These are phyloP conservation scores for Tachina lurida DNA, from an alignment of 2,888 invertebrate genomes.

Conservation along the genomic window DNA sequence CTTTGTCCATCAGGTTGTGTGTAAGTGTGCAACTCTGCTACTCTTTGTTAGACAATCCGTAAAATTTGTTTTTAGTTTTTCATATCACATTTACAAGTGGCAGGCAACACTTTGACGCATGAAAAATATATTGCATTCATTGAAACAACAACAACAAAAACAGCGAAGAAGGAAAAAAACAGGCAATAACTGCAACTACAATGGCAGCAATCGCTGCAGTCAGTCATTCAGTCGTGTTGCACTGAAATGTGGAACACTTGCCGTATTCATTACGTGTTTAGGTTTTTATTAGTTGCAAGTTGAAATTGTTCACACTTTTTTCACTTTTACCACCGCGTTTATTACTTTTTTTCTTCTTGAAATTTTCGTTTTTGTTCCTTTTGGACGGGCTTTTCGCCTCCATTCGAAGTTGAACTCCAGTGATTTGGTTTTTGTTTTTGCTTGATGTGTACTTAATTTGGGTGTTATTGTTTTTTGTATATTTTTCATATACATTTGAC, in stretches of 20 bases:
- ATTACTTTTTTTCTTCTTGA: neutral
- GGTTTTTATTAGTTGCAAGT: constrained; percentile 68
- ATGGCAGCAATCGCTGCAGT: constrained; percentile 8
- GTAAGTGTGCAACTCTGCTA: constrained; percentile 6
- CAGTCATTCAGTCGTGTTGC: constrained; percentile 39
- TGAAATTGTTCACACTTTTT: constrained; percentile 71
- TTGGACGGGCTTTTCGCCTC: neutral
- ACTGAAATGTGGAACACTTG: constrained; percentile 71
- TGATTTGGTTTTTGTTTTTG: constrained; percentile 39
- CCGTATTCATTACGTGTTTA: constrained; percentile 70
- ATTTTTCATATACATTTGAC: neutral
- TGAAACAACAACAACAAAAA: neutral
- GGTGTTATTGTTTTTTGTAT: neutral
- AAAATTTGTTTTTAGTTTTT: constrained; percentile 53
- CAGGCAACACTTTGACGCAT: constrained; percentile 59
- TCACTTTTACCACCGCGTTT: constrained; percentile 38
- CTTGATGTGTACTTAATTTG: constrained; percentile 16
- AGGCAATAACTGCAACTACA: neutral
- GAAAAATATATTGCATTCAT: constrained; percentile 46
- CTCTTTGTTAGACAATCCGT: constrained; percentile 3
- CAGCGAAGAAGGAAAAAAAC: neutral
- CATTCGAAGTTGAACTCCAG: constrained; percentile 14
- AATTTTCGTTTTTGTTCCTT: constrained; percentile 11
- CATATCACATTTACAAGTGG: constrained; percentile 54
- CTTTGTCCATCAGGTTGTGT: constrained; percentile 31